Conservation (phyloP, 1,140 invertebrate genomes). For the Rhyacophila brunnea region DNA sequence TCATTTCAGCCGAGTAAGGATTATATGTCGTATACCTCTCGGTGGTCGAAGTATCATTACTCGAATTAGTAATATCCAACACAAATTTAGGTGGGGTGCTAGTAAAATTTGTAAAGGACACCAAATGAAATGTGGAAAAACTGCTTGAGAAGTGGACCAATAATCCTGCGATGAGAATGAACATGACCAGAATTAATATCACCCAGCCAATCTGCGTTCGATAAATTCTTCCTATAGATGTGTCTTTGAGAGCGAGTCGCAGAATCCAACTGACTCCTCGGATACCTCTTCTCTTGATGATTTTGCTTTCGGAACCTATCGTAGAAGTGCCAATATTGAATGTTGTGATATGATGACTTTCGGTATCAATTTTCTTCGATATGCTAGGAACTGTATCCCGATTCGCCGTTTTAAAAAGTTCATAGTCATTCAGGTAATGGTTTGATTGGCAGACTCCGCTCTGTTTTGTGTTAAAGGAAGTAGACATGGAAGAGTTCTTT, state of each 20-base stretch:
- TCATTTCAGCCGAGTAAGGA: too few relatives aligned
- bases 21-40: too few relatives aligned
- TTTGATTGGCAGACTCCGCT: slow-evolving; percentile 2
- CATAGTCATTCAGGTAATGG: slow-evolving; percentile 25
- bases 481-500: slow-evolving; percentile 5
- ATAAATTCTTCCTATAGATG: slow-evolving; percentile 37
- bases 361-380: slow-evolving; percentile 47
- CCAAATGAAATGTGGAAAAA: slow-evolving; percentile 22
- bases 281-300: slow-evolving; percentile 46
- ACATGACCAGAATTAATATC: slow-evolving; percentile 23
- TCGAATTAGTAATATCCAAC: neutral
- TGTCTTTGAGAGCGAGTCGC: slow-evolving; percentile 47
- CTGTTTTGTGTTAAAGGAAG: slow-evolving; percentile 10
- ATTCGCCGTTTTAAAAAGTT: slow-evolving; percentile 19
- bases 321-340: neutral
- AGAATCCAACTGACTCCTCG: slow-evolving; percentile 50
- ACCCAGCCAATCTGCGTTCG: slow-evolving; percentile 30
- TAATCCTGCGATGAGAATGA: slow-evolving; percentile 20
- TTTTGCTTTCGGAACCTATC: slow-evolving; percentile 19
- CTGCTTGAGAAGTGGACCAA: slow-evolving; percentile 27
- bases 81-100: slow-evolving; percentile 13
- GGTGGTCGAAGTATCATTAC: too few relatives aligned
- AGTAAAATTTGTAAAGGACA: slow-evolving; percentile 24
- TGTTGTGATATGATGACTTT: slow-evolving; percentile 8
- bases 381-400: slow-evolving; percentile 46